Evolutionary conservation across 2,888 invertebrate genomes (phyloP).

Genomic region (Acleris cristana): DNA sequence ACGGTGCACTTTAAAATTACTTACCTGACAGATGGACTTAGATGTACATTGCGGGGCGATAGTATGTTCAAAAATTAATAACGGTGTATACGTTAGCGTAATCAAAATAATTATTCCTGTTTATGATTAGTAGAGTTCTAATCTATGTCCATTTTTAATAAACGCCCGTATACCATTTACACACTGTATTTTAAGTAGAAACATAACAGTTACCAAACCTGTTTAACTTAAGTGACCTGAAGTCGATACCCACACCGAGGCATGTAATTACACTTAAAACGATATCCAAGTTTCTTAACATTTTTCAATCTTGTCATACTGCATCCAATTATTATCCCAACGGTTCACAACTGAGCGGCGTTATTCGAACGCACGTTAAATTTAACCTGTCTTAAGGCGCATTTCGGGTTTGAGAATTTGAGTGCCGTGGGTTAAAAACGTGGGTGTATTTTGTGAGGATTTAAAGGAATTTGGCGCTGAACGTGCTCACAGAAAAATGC

Average conservation of each 20-base stretch:
- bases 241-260: constrained; percentile 9
- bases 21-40: too few relatives aligned
- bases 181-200: background rate
- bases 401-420: constrained; percentile 45
- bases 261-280: constrained; percentile 59
- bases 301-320: constrained; percentile 52
- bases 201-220: constrained; percentile 14
- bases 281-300: constrained; percentile 65
- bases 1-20: too few relatives aligned
- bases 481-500: constrained; percentile 75
- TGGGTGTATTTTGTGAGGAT: too few relatives aligned
- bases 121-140: too few relatives aligned
- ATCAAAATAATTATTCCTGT: too few relatives aligned
- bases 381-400: constrained; percentile 49
- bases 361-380: constrained; percentile 43
- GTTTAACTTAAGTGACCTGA: constrained; percentile 18
- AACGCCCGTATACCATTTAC: too few relatives aligned
- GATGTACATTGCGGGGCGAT: too few relatives aligned
- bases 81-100: too few relatives aligned
- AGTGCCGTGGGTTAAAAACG: too few relatives aligned
- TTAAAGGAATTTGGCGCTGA: too few relatives aligned
- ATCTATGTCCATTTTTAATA: too few relatives aligned
- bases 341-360: constrained; percentile 6
- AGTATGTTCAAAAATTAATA: too few relatives aligned
- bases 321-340: constrained; percentile 51